These are phyloP conservation scores for Melanotus villosus DNA, from an alignment of 2,888 invertebrate genomes.

Conservation along the genomic window DNA sequence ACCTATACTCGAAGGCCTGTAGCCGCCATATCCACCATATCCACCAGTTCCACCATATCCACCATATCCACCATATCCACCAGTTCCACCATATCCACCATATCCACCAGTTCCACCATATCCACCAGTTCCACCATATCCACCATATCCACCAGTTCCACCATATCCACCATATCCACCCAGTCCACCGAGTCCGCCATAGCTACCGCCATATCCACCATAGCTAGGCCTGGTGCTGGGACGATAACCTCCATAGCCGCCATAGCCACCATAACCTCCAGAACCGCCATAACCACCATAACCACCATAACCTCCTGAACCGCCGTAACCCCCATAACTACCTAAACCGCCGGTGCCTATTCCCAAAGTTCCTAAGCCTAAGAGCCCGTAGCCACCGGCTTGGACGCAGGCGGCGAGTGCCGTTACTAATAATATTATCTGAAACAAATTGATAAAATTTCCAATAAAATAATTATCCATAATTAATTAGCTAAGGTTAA, in stretches of 20 bases:
- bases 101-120: slow-evolving; percentile 36
- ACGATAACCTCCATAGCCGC: too few relatives aligned
- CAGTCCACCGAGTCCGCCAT: slow-evolving; percentile 36
- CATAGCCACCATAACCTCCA: slow-evolving; percentile 38
- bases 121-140: slow-evolving; percentile 27
- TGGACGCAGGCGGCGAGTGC: slow-evolving; percentile 28
- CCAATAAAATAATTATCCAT: too few relatives aligned
- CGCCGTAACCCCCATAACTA: slow-evolving; percentile 12
- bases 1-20: neutral
- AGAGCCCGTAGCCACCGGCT: slow-evolving; percentile 48
- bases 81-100: slow-evolving; percentile 33
- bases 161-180: slow-evolving; percentile 18
- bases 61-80: slow-evolving; percentile 33
- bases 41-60: slow-evolving; percentile 34
- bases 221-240: slow-evolving; percentile 27
- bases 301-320: slow-evolving; percentile 31
- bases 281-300: slow-evolving; percentile 35
- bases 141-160: slow-evolving; percentile 33
- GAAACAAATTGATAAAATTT: slow-evolving; percentile 35
- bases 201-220: slow-evolving; percentile 37
- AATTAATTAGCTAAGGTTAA: too few relatives aligned
- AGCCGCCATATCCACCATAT: slow-evolving; percentile 21
- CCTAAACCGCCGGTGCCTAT: slow-evolving; percentile 30
- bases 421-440: slow-evolving; percentile 41
- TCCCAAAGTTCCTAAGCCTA: slow-evolving; percentile 22